Conservation (phyloP, 2,797 vertebrate genomes). For the Coranthus polyacanthus region DNA sequence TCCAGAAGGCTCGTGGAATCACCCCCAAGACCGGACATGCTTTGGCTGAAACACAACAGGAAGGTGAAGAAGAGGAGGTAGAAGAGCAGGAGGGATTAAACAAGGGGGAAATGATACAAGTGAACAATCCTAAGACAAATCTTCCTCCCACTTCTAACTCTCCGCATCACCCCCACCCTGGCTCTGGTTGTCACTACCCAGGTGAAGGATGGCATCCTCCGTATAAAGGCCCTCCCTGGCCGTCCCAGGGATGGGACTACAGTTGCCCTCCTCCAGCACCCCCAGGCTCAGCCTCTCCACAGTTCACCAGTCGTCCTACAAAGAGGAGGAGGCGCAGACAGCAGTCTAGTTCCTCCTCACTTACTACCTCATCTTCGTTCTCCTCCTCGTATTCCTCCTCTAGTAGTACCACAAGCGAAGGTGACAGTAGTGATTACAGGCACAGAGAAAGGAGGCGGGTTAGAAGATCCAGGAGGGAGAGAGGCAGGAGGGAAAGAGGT, state of each 20-base stretch:
- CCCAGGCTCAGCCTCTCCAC: constrained; percentile 7
- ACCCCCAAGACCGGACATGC: constrained; percentile 74
- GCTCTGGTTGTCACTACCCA: constrained; percentile 24
- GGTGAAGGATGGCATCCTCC: constrained; percentile 41
- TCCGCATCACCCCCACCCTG: constrained; percentile 25
- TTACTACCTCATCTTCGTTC: constrained; percentile 54
- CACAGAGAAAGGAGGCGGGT: constrained; percentile 56
- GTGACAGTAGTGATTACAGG: constrained; percentile 56
- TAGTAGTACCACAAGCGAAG: constrained; percentile 68
- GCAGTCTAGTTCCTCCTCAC: constrained; percentile 61
- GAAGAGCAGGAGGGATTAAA: constrained; percentile 10
- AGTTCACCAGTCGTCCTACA: constrained; percentile 5
- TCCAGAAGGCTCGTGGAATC: constrained; percentile 87
- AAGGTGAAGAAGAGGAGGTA: constrained; percentile 29
- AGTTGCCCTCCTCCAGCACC: constrained; percentile 32
- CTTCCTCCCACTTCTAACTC: constrained; percentile 16
- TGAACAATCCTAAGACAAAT: not conserved
- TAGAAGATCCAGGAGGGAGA: constrained; percentile 49
- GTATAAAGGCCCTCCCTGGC: constrained; percentile 24
- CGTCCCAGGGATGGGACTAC: constrained; percentile 35
- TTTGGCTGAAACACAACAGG: constrained; percentile 31
- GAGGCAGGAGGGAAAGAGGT: constrained; percentile 43
- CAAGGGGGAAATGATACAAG: not conserved
- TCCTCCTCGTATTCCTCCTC: constrained; percentile 60
- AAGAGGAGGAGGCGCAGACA: constrained; percentile 41